These are phyloP conservation scores for Protobothrops flavoviridis DNA, from an alignment of 2,113 vertebrate species.

Conservation along the genomic window DNA sequence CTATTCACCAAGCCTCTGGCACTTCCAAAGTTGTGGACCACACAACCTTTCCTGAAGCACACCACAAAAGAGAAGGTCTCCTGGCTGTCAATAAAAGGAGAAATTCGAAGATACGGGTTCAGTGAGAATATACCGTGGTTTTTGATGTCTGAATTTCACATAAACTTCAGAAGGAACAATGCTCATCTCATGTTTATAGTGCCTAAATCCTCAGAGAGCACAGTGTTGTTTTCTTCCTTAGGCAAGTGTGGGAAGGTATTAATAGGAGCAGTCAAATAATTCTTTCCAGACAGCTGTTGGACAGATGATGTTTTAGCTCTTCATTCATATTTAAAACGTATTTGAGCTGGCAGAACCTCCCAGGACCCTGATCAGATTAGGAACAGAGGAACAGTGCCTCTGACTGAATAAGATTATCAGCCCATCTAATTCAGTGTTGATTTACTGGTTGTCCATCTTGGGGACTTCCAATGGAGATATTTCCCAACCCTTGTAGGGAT, in stretches of 20 bases:
- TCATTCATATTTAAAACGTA: slow-evolving; percentile 3
- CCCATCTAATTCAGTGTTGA: not conserved
- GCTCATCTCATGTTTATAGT: slow-evolving; percentile 34
- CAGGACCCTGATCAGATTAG: not conserved
- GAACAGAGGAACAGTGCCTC: not conserved
- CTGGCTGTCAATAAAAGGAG: too few species aligned
- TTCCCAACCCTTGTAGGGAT: not conserved
- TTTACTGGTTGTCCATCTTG: not conserved
- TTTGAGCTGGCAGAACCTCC: not conserved
- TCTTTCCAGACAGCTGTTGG: slow-evolving; percentile 32
- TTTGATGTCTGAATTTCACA: not conserved
- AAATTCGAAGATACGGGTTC: not conserved
- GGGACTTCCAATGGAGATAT: not conserved
- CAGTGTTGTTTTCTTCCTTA: slow-evolving; percentile 30
- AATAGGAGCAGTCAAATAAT: slow-evolving; percentile 36
- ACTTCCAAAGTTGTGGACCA: not conserved
- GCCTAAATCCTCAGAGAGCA: slow-evolving; percentile 20
- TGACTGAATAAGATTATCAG: not conserved
- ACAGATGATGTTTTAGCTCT: slow-evolving; percentile 25
- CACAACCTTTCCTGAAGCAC: not conserved
- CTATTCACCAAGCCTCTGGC: not conserved
- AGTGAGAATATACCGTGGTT: not conserved
- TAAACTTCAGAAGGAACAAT: slow-evolving; percentile 6
- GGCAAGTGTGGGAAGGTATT: slow-evolving; percentile 42
- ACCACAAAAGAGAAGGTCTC: fast-evolving